Evolutionary conservation across 2,888 invertebrate species (phyloP).

Genomic region (Gastrophysa polygoni): DNA sequence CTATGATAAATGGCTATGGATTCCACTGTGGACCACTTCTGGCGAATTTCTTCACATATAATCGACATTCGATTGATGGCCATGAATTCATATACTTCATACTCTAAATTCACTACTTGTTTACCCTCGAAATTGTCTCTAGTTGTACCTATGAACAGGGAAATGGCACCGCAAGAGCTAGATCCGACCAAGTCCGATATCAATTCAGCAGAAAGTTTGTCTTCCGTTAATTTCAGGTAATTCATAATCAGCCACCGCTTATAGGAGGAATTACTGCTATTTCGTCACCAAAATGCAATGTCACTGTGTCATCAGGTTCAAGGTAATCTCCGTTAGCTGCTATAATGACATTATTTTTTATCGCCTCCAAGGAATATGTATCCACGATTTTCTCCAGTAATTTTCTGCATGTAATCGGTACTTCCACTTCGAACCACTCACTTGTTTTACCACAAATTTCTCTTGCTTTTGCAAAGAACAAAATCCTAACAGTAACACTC

Average conservation of each 20-base stretch:
- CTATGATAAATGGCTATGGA: slow-evolving; percentile 89
- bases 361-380: slow-evolving; percentile 68
- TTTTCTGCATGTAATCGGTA: slow-evolving; percentile 62
- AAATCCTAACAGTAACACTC: slow-evolving; percentile 68
- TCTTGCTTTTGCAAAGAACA: slow-evolving; percentile 91
- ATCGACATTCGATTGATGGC: slow-evolving; percentile 80
- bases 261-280: slow-evolving; percentile 93
- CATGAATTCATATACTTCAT: slow-evolving; percentile 94
- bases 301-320: slow-evolving; percentile 58
- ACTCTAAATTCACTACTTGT: slow-evolving; percentile 85
- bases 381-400: slow-evolving; percentile 67
- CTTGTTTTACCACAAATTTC: slow-evolving; percentile 76
- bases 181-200: slow-evolving; percentile 71
- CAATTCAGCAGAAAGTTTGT: slow-evolving; percentile 70
- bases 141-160: slow-evolving; percentile 89
- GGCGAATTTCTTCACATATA: slow-evolving; percentile 76
- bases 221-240: slow-evolving; percentile 69
- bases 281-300: slow-evolving; percentile 73
- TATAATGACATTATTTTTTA: slow-evolving; percentile 75
- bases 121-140: slow-evolving; percentile 83
- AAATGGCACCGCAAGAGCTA: slow-evolving; percentile 84
- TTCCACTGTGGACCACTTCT: slow-evolving; percentile 74
- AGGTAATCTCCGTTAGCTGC: slow-evolving; percentile 86
- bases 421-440: slow-evolving; percentile 61
- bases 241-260: slow-evolving; percentile 88